These are phyloP conservation scores for Phyto melanocephala DNA, from an alignment of 2,888 invertebrate genomes.

Conservation along the genomic window DNA sequence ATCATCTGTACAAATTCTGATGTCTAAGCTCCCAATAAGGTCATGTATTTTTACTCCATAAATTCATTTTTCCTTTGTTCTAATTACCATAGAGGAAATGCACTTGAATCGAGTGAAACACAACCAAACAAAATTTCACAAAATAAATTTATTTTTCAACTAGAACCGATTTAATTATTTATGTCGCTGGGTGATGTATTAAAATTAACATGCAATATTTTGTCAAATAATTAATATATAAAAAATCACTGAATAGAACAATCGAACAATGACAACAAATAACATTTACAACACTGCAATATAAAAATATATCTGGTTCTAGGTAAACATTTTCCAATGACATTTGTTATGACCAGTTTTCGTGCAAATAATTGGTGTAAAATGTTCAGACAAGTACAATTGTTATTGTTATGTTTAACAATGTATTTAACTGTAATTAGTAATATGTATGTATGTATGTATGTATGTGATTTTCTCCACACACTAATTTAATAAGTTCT, in stretches of 20 bases:
- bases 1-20: no score
- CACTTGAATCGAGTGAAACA: not conserved
- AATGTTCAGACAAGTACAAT: not conserved
- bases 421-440: not conserved
- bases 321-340: conserved; percentile 33
- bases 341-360: conserved; percentile 28
- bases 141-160: not conserved
- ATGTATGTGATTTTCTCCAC: no score
- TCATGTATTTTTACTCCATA: no score
- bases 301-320: conserved; percentile 5
- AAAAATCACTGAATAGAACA: conserved; percentile 38
- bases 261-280: not conserved
- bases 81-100: not conserved
- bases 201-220: conserved; percentile 52
- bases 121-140: not conserved
- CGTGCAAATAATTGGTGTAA: conserved; percentile 51
- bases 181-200: not conserved
- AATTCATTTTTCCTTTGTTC: not conserved
- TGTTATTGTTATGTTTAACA: not conserved
- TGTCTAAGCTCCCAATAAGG: no score
- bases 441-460: not conserved
- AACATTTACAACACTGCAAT: not conserved
- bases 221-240: conserved; percentile 36
- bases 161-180: conserved; percentile 18
- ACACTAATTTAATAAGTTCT: not conserved